Conservation (phyloP, 2,888 invertebrate species). For the Apodemia duryi region DNA sequence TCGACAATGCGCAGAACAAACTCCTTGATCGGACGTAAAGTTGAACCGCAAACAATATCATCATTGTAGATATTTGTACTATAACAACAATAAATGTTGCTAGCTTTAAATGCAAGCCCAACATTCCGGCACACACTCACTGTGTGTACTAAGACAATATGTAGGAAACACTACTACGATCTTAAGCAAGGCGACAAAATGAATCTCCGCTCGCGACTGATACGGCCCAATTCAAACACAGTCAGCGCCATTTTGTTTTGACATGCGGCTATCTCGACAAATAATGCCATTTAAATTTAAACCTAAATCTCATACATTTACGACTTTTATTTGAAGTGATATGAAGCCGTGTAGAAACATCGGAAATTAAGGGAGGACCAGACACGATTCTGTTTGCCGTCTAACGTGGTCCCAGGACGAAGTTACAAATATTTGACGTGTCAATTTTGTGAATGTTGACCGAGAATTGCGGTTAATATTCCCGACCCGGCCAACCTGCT, state of each 20-base stretch:
- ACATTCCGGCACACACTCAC: constrained; percentile 72
- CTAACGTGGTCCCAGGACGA: constrained; percentile 78
- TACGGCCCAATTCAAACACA: constrained; percentile 78
- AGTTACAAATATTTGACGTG: constrained; percentile 81
- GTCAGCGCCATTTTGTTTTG: constrained; percentile 79
- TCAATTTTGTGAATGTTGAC: constrained; percentile 80
- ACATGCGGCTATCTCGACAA: constrained; percentile 67
- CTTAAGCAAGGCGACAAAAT: constrained; percentile 79
- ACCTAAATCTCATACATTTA: constrained; percentile 43
- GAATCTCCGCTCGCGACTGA: constrained; percentile 78
- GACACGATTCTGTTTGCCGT: constrained; percentile 78
- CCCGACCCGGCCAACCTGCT: constrained; percentile 67
- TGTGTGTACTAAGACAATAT: constrained; percentile 77
- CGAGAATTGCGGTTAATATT: constrained; percentile 79
- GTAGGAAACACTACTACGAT: constrained; percentile 71
- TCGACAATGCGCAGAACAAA: constrained; percentile 45
- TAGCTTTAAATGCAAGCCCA: constrained; percentile 76
- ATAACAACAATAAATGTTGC: constrained; percentile 78
- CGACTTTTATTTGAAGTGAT: constrained; percentile 44
- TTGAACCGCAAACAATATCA: constrained; percentile 76
- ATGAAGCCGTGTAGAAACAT: constrained; percentile 58
- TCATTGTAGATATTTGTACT: constrained; percentile 70
- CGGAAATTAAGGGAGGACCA: constrained; percentile 79
- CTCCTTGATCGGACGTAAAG: constrained; percentile 74
- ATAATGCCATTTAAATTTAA: constrained; percentile 41